Percentiles rank a stretch among this genome's conserved stretches.
phyloP scores from a whole-genome alignment of 2,797 vertebrate species.

The Malacoraja senta region DNA sequence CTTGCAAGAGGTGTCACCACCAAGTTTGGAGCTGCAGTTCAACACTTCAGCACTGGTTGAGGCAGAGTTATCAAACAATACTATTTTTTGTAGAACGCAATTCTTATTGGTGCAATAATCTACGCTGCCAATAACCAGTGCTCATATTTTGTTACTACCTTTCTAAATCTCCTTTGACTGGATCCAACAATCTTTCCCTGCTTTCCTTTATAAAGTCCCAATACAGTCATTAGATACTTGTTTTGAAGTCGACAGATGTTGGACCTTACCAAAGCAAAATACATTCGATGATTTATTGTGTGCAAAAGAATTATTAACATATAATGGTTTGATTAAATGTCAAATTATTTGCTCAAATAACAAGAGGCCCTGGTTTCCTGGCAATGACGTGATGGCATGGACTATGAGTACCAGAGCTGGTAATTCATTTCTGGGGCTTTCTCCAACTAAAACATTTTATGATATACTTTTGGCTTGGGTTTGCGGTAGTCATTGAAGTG shows the following conservation, averaged over 20 bases:
- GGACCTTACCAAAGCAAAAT: constrained; percentile 18
- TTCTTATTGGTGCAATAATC: constrained; percentile 13
- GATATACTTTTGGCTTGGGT: neutral
- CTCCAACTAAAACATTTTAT: constrained; percentile 25
- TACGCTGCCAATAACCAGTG: neutral
- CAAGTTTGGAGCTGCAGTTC: neutral
- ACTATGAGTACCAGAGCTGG: constrained; percentile 10
- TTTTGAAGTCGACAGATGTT: constrained; percentile 23
- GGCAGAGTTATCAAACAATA: neutral
- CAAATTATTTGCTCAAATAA: constrained; percentile 31
- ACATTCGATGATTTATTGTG: constrained; percentile 25
- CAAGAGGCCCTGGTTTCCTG: constrained; percentile 18
- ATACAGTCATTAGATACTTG: neutral
- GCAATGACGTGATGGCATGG: neutral
- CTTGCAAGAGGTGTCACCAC: neutral
- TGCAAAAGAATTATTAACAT: constrained; percentile 32
- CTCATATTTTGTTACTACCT: neutral
- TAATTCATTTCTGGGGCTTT: constrained; percentile 26
- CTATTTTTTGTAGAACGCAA: neutral
- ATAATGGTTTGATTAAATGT: constrained; percentile 30
- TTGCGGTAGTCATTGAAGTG: neutral
- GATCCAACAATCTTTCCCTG: neutral
- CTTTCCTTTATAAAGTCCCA: neutral
- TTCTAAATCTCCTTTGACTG: neutral
- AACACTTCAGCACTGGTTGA: neutral